These are phyloP conservation scores for Heterotilapia buettikoferi DNA, from an alignment of 2,113 vertebrate genomes.

Conservation along the genomic window DNA sequence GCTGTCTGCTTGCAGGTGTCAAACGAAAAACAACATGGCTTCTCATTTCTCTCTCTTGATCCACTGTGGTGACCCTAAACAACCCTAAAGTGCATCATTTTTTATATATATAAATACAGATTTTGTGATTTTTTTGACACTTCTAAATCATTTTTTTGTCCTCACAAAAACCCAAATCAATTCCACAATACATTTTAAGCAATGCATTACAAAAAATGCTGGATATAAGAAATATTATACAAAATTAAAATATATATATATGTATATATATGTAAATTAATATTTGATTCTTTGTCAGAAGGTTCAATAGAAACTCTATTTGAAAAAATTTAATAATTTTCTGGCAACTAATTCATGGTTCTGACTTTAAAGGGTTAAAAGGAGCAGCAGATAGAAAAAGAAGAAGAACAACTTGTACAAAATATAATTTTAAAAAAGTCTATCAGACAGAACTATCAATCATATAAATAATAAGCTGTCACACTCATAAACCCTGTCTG, in stretches of 20 bases:
- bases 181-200: background rate
- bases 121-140: background rate
- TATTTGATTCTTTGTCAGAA: background rate
- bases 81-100: background rate
- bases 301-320: background rate
- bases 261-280: background rate
- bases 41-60: background rate
- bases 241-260: background rate
- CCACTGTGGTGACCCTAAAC: background rate
- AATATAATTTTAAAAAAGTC: background rate
- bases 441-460: background rate
- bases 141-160: background rate
- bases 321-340: background rate
- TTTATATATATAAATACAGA: background rate
- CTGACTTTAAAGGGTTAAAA: background rate
- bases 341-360: background rate
- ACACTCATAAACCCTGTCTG: background rate
- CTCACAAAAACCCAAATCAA: background rate
- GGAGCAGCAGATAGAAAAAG: background rate
- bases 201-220: background rate
- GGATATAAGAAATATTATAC: background rate
- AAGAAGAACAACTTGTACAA: background rate
- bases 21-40: background rate
- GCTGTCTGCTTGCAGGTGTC: background rate
- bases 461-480: background rate